Evolutionary conservation across 2,797 vertebrate species (phyloP).

Genomic region (Parauchenoglanis punctatus): DNA sequence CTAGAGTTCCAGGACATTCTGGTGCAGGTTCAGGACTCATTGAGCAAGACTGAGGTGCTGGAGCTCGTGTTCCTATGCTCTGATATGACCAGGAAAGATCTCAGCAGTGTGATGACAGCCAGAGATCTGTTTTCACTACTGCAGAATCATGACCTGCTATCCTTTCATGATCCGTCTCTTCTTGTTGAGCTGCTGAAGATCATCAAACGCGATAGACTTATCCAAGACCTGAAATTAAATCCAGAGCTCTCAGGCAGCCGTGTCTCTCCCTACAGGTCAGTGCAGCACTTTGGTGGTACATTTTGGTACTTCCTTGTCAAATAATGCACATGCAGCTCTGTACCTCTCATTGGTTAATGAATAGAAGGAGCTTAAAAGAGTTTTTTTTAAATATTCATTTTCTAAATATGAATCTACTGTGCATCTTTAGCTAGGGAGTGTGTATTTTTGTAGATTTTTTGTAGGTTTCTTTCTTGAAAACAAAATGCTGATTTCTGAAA

Average conservation of each 20-base stretch:
- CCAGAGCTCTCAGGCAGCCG: fast-evolving
- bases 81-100: slow-evolving; percentile 63
- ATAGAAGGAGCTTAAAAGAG: background rate
- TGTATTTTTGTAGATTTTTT: background rate
- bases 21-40: slow-evolving; percentile 48
- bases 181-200: slow-evolving; percentile 69
- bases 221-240: slow-evolving; percentile 29
- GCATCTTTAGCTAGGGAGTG: background rate
- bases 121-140: slow-evolving; percentile 66
- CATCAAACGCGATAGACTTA: slow-evolving; percentile 53
- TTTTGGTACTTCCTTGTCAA: background rate
- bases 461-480: background rate
- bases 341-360: background rate
- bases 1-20: slow-evolving; percentile 69
- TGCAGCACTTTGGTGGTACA: background rate
- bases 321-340: background rate
- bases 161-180: slow-evolving; percentile 56
- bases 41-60: slow-evolving; percentile 56
- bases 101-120: slow-evolving; percentile 43
- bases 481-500: background rate
- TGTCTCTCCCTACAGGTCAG: slow-evolving; percentile 72
- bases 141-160: slow-evolving; percentile 54
- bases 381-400: background rate
- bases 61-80: slow-evolving; percentile 73
- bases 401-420: background rate